A percentile compares a stretch with the other conserved stretches of the same genome.
phyloP scores from a whole-genome alignment of 2,113 vertebrate genomes.

The Chaetodon trifascialis region DNA sequence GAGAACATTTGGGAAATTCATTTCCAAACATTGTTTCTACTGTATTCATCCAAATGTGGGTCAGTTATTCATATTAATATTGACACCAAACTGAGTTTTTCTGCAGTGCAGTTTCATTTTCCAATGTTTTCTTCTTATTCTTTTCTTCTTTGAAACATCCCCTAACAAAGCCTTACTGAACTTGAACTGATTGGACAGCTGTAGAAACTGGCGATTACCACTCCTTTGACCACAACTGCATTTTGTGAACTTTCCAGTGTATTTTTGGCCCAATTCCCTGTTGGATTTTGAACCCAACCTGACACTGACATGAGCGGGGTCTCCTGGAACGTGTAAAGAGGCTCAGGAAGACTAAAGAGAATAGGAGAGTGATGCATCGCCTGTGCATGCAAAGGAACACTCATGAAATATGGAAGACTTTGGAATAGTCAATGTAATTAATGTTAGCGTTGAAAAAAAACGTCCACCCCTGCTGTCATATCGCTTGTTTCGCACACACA shows the following conservation, averaged over 20 bases:
- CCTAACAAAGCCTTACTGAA: not conserved
- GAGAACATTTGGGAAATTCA: conserved; percentile 20
- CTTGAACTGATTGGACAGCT: conserved; percentile 16
- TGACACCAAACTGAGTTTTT: not conserved
- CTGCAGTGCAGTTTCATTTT: not conserved
- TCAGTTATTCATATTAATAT: not conserved
- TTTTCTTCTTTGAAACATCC: not conserved
- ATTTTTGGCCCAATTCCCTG: conserved; percentile 57
- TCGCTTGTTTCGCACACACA: conserved; percentile 25
- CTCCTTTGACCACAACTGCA: conserved; percentile 21
- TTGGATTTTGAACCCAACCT: conserved; percentile 49
- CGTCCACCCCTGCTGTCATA: conserved; percentile 63
- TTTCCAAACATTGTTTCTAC: not conserved
- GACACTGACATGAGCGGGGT: conserved; percentile 55
- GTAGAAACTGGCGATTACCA: not conserved
- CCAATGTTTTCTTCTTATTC: conserved; percentile 6
- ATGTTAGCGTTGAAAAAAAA: conserved; percentile 74
- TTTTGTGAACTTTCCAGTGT: conserved; percentile 58
- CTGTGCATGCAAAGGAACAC: conserved; percentile 62
- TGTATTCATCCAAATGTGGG: not conserved
- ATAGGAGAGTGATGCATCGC: conserved; percentile 65
- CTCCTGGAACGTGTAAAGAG: conserved; percentile 78
- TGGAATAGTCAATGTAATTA: conserved; percentile 76
- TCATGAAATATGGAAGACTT: conserved; percentile 80
- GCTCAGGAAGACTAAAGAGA: conserved; percentile 75